Evolutionary conservation across 2,113 vertebrate genomes (phyloP), one percentile per base, ranked within the genome.

Genomic region (Lampris megalopsis): DNA sequence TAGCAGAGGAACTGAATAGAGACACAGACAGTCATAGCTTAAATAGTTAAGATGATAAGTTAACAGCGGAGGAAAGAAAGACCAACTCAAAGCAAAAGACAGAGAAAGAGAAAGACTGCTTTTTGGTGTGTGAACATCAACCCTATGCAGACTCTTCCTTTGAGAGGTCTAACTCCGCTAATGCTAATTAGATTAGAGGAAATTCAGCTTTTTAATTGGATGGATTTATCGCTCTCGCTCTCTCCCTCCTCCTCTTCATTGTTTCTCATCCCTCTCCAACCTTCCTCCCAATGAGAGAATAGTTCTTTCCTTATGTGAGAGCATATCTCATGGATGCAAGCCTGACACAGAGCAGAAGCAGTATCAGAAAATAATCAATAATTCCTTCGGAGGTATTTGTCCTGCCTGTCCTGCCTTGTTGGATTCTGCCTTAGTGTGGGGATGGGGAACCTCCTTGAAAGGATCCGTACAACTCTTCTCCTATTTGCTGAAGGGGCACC

Each of bases 131-230:
- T 86, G 75, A 82, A 82, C 72, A 85, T 85, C 24, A 64, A 75
- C 63, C 80, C 81, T 59, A 58, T 81, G 60, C 81, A 87, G 82
- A 88, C 75, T 87, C 79, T 81, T 80, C 79, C 84, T 82, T 78
- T 84, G 72, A 84, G 82, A 84, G 78, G 75, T 82, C 77, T 81
- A 73, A 84, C 89, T 73, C 59, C 79, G 73, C 72, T 88, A 78
- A 24, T 24, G 24, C 24, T 24, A 24, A 24, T 91, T 86, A 86
- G 81, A 92, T 88, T 85, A 82, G 74, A 81, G 85, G 75, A 90
- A 90, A 88, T 85, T 78, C 82, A 81, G 66, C 85, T 78, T 85
- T 90, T 87, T 89, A 86, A 89, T 86, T 91, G 68, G 83, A 85
- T 85, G 74, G 70, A 78, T 62, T 60, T 57, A 72, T 65, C 68